A percentile compares a stretch with the other conserved stretches of the same genome.
These are phyloP conservation scores for Xenops minutus DNA, from an alignment of 2,797 vertebrate genomes.

Conservation along the genomic window DNA sequence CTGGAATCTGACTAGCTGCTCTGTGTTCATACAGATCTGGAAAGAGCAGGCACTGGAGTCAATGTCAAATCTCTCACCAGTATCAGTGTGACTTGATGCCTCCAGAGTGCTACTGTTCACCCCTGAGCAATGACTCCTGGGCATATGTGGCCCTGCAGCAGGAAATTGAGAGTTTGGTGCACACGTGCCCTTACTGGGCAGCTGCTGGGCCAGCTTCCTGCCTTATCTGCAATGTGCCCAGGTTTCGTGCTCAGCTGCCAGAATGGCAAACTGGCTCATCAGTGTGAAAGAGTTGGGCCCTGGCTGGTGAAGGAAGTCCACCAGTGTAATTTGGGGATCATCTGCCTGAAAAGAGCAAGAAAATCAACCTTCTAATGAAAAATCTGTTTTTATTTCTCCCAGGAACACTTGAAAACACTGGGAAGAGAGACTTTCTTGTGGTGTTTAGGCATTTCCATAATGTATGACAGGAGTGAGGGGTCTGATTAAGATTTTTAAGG, in stretches of 20 bases:
- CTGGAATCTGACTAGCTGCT: neutral
- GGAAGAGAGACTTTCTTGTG: neutral
- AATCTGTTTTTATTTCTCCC: neutral
- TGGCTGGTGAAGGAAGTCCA: neutral
- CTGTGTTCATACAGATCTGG: neutral
- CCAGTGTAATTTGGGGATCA: neutral
- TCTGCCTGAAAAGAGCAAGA: neutral
- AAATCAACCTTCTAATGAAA: neutral
- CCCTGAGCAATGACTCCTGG: fast-evolving
- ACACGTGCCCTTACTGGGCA: neutral
- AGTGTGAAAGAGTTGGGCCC: neutral
- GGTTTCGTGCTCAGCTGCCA: neutral
- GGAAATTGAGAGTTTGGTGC: neutral
- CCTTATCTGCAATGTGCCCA: fast-evolving
- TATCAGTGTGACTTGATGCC: neutral
- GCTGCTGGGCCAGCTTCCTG: neutral
- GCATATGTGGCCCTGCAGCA: neutral
- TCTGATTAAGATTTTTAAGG: neutral
- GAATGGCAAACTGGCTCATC: neutral
- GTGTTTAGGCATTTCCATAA: neutral
- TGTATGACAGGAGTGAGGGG: neutral
- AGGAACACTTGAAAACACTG: neutral
- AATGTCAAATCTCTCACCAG: neutral
- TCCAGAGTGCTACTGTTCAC: neutral
- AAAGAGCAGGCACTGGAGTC: neutral